A percentile compares a stretch with the other conserved stretches of the same genome.
Conservation (phyloP, 1,140 invertebrate species). For the Saccostrea echinata region DNA sequence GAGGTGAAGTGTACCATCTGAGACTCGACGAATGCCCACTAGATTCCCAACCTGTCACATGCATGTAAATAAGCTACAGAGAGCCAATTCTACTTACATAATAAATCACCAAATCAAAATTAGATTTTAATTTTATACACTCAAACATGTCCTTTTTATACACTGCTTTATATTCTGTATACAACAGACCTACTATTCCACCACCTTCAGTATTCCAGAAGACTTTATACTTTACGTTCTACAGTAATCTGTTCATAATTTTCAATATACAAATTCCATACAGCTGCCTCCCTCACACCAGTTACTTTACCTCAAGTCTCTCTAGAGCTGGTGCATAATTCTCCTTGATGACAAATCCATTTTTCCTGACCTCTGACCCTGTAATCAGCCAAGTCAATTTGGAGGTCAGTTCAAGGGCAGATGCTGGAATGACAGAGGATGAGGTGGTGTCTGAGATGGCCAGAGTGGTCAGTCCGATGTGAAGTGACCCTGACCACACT, state of each 20-base stretch:
- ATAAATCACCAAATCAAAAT: background rate
- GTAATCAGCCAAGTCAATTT: slow-evolving; percentile 81
- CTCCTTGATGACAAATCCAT: slow-evolving; percentile 77
- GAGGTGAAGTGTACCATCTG: slow-evolving; percentile 82
- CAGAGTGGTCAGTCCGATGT: slow-evolving; percentile 88
- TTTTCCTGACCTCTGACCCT: slow-evolving; percentile 81
- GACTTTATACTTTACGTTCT: too few relatives aligned
- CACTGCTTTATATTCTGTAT: too few relatives aligned
- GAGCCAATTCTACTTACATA: background rate
- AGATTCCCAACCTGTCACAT: slow-evolving; percentile 83
- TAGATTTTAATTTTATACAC: background rate
- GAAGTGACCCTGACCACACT: slow-evolving; percentile 88
- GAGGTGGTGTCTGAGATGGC: slow-evolving; percentile 84
- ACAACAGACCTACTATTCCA: too few relatives aligned
- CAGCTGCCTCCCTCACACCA: background rate
- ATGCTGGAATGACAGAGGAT: slow-evolving; percentile 83
- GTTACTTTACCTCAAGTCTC: slow-evolving; percentile 72
- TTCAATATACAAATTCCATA: background rate
- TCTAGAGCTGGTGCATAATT: slow-evolving; percentile 79
- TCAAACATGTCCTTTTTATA: background rate
- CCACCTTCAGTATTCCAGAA: too few relatives aligned
- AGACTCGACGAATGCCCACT: slow-evolving; percentile 81
- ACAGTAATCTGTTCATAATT: too few relatives aligned
- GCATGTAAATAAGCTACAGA: background rate
- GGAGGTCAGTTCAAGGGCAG: slow-evolving; percentile 74